phyloP scores from a whole-genome alignment of 2,113 vertebrate genomes.

The Corythaixoides concolor region DNA sequence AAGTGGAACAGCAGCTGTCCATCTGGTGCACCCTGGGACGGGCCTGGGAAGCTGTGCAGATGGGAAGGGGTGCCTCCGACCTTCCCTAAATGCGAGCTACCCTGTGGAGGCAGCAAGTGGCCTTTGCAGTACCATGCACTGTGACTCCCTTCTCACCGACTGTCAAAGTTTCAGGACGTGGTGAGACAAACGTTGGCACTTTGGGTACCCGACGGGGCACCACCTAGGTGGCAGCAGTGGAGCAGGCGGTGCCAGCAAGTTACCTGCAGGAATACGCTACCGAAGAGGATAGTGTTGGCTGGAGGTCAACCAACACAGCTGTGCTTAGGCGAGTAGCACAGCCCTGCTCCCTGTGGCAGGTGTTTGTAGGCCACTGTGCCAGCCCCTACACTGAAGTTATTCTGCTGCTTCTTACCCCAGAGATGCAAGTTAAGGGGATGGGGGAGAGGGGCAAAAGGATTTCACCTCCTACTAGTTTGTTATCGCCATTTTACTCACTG shows the following conservation, averaged over 20 bases:
- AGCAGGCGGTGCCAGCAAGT: not conserved
- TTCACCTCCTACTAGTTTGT: not conserved
- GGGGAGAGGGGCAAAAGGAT: not conserved
- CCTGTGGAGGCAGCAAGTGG: not conserved
- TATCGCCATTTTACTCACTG: not conserved
- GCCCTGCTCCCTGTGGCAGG: not conserved
- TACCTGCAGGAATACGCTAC: not conserved
- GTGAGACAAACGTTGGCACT: not conserved
- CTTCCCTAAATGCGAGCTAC: rapidly evolving
- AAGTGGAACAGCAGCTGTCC: not conserved
- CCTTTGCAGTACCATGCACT: too few species aligned
- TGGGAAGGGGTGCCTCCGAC: not conserved
- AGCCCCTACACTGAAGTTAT: not conserved
- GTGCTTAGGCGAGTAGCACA: not conserved
- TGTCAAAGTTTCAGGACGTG: not conserved
- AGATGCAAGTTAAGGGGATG: not conserved
- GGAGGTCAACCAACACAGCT: not conserved
- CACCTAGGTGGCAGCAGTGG: not conserved
- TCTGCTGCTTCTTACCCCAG: not conserved
- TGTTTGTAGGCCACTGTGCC: not conserved
- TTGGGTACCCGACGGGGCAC: not conserved
- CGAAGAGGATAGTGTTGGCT: not conserved
- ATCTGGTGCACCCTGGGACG: not conserved
- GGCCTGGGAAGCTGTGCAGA: not conserved
- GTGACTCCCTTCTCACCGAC: not conserved